Percentiles rank a stretch among this genome's conserved stretches.
Conservation (phyloP, 2,113 vertebrate species). For the Nicator chloris region DNA sequence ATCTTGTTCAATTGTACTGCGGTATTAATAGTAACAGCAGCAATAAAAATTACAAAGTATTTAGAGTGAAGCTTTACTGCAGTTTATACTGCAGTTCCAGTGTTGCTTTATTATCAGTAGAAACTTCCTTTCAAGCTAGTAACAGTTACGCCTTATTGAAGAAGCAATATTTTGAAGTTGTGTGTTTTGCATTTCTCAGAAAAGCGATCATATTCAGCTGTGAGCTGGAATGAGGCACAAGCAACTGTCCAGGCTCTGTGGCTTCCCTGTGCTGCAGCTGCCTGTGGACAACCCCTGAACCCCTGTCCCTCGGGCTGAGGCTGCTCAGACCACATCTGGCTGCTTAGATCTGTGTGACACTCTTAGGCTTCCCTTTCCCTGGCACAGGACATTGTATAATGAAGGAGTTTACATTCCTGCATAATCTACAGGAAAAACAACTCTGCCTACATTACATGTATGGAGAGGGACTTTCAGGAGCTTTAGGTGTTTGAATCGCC, state of each 20-base stretch:
- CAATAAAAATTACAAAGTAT: background rate
- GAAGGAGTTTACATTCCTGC: background rate
- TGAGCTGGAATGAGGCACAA: background rate
- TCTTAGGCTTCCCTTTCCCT: background rate
- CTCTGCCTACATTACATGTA: background rate
- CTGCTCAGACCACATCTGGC: background rate
- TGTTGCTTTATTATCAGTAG: background rate
- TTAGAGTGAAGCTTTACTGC: background rate
- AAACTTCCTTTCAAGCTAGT: background rate
- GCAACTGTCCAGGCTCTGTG: background rate
- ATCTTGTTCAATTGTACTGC: background rate
- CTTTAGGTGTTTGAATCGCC: background rate
- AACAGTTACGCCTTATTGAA: background rate
- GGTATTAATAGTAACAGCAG: background rate
- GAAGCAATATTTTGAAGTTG: background rate
- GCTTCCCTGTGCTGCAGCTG: background rate
- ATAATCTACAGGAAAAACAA: background rate
- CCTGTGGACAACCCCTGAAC: rapidly evolving
- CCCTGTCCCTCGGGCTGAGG: rapidly evolving
- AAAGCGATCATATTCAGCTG: background rate
- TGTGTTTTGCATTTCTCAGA: background rate
- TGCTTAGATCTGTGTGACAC: background rate
- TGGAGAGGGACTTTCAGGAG: background rate
- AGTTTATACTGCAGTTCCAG: background rate
- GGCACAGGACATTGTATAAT: background rate